Evolutionary conservation across 2,888 invertebrate genomes (phyloP), one percentile per base, ranked within the genome.

Genomic region (Nowickia ferox): DNA sequence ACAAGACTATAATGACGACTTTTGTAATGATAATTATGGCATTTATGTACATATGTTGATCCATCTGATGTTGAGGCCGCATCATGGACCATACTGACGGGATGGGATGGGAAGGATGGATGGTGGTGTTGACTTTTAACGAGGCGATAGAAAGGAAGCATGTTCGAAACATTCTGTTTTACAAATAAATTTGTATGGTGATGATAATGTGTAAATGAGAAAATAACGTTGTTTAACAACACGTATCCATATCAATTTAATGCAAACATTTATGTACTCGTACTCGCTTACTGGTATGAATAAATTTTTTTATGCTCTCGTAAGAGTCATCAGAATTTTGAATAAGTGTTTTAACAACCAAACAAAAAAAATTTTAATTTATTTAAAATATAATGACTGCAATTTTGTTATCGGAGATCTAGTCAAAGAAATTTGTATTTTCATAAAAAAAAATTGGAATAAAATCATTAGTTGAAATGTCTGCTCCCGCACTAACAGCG

Each of bases 191-290:
- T 86, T 83, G 76, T 83, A 55, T 68, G 79, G 66, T 75, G 81
- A 75, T 82, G 85, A 86, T 75, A 22, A 75, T 79, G 86, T 79
- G 86, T 72, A 86, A 86, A 83, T 86, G 79, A 61, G 53, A 79
- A 83, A 86, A 78, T 78, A 83, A 86, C 75, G 44, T 55, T 83
- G 82, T 79, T 79, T 66, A 76, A 83, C 86, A 86, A 83, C 79
- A 79, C 69, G 51, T 74, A 79, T 85, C 22, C 85, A 85, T 82
- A 85, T 79, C 75, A 79, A 66, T 82, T 75, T 75, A 82, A 85
- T 79, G 82, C 75, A 85, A 69, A 79, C 53, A 69, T 80, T 76
- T 66, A 61, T 42, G 17, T 19, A 19, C 38, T n/a, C 9, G 17
- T 19, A 19, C 38, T n/a, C 9, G 0, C 5, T 9, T 11, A 42